Evolutionary conservation across 1,140 invertebrate genomes (phyloP).

Genomic region (Aphelenchoides avenae): DNA sequence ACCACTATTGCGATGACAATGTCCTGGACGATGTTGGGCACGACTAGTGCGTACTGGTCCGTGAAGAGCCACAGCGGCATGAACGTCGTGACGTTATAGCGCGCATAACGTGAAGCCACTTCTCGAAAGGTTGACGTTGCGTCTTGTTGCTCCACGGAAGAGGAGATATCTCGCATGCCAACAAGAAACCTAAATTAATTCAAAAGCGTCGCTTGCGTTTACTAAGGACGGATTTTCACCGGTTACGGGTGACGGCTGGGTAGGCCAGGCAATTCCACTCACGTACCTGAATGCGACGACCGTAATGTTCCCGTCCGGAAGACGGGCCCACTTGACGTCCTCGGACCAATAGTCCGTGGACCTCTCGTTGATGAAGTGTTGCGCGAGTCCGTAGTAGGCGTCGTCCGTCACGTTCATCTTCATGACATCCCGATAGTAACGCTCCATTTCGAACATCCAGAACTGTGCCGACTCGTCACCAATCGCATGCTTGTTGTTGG

Average conservation of each 20-base stretch:
- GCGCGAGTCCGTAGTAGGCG: slow-evolving; percentile 47
- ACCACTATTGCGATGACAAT: slow-evolving; percentile 83
- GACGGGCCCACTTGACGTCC: slow-evolving; percentile 53
- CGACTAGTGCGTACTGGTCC: slow-evolving; percentile 65
- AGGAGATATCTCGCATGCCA: slow-evolving; percentile 55
- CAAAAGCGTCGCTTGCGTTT: slow-evolving; percentile 19
- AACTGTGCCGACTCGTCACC: slow-evolving; percentile 77
- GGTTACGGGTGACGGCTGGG: no score
- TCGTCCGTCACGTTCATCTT: slow-evolving; percentile 67
- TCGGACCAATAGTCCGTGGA: slow-evolving; percentile 49
- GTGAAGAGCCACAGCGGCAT: slow-evolving; percentile 93
- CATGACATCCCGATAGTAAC: slow-evolving; percentile 72
- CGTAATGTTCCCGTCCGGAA: slow-evolving; percentile 22
- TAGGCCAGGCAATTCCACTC: no score
- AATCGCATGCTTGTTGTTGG: slow-evolving; percentile 74
- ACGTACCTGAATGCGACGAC: slow-evolving; percentile 47
- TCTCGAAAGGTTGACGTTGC: slow-evolving; percentile 49
- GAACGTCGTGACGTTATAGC: slow-evolving; percentile 79
- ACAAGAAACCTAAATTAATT: slow-evolving; percentile 48
- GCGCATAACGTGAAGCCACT: slow-evolving; percentile 71
- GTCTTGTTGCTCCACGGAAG: slow-evolving; percentile 52
- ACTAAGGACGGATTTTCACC: no score
- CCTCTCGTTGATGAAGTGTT: slow-evolving; percentile 50
- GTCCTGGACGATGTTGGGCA: slow-evolving; percentile 74
- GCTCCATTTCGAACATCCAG: slow-evolving; percentile 79